These are phyloP conservation scores for Nematostella vectensis DNA, from an alignment of 92 coral and sea anemone genomes.

Conservation along the genomic window DNA sequence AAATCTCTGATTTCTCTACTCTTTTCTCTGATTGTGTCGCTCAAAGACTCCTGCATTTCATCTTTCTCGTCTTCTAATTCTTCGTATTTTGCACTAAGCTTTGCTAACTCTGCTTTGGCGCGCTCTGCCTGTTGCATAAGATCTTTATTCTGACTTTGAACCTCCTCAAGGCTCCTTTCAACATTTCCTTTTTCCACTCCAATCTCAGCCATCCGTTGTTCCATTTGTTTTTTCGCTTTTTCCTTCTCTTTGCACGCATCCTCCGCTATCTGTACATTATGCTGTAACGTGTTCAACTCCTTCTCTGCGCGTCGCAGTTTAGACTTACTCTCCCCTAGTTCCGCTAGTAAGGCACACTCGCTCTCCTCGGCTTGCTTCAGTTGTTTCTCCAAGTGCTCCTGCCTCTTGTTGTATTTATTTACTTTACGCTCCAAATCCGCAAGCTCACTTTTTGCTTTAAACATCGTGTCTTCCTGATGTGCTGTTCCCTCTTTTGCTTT, in stretches of 20 bases:
- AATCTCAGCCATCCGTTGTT: conserved; percentile 28
- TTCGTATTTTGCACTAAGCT: conserved; percentile 23
- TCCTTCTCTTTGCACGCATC: conserved; percentile 30
- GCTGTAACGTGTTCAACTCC: conserved; percentile 31
- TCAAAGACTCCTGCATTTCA: conserved; percentile 15
- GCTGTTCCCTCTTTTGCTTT: conserved; percentile 1
- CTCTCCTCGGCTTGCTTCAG: conserved; percentile 46
- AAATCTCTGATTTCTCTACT: conserved; percentile 47
- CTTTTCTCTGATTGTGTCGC: conserved; percentile 45
- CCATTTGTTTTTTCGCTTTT: conserved; percentile 30
- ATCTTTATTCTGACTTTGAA: conserved; percentile 37
- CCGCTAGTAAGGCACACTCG: conserved; percentile 24
- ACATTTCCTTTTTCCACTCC: conserved; percentile 31
- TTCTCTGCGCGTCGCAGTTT: conserved; percentile 20
- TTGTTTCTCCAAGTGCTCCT: conserved; percentile 24
- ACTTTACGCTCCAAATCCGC: conserved; percentile 32
- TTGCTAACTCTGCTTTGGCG: conserved; percentile 16
- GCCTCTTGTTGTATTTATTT: conserved; percentile 14
- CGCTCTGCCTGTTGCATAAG: conserved; percentile 23
- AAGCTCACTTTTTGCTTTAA: conserved; percentile 22
- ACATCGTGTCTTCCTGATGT: conserved; percentile 13
- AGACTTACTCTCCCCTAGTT: conserved; percentile 33
- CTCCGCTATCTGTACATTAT: conserved; percentile 28
- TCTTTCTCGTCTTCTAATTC: conserved; percentile 42
- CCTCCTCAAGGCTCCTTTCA: conserved; percentile 17